phyloP scores from a whole-genome alignment of 2,113 vertebrate genomes.

The Gallinago paraguaiae region DNA sequence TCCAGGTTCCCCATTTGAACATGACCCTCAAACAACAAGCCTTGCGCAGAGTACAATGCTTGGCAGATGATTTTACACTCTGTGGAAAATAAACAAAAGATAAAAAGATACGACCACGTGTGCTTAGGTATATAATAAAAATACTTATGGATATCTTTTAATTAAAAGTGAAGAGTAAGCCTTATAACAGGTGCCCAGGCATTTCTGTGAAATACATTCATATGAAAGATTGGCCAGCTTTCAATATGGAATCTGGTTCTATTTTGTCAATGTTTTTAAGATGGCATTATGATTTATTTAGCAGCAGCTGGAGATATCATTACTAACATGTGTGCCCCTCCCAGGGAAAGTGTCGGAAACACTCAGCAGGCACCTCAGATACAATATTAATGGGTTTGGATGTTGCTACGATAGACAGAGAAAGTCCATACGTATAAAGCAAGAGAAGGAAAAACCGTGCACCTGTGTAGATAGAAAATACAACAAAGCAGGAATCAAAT shows the following conservation, averaged over 20 bases:
- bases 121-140: conserved; percentile 33
- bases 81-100: neutral
- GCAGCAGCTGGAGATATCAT: conserved; percentile 58
- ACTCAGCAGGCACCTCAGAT: conserved; percentile 28
- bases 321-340: conserved; percentile 46
- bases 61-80: conserved; percentile 8
- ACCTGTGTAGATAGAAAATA: neutral
- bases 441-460: neutral
- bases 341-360: conserved; percentile 9
- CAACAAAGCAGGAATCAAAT: neutral
- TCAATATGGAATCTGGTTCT: conserved; percentile 57
- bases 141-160: conserved; percentile 16
- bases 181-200: conserved; percentile 46
- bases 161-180: conserved; percentile 54
- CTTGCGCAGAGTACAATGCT: neutral
- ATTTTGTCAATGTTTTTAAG: conserved; percentile 61
- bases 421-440: neutral
- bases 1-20: neutral
- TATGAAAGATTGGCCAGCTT: conserved; percentile 44
- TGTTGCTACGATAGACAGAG: neutral
- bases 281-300: conserved; percentile 66
- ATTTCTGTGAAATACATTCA: conserved; percentile 52
- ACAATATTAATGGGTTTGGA: neutral
- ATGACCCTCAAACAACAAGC: neutral
- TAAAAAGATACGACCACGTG: neutral